These are phyloP conservation scores for Jordanella pulchra DNA, from an alignment of 2,797 vertebrate genomes.

Conservation along the genomic window DNA sequence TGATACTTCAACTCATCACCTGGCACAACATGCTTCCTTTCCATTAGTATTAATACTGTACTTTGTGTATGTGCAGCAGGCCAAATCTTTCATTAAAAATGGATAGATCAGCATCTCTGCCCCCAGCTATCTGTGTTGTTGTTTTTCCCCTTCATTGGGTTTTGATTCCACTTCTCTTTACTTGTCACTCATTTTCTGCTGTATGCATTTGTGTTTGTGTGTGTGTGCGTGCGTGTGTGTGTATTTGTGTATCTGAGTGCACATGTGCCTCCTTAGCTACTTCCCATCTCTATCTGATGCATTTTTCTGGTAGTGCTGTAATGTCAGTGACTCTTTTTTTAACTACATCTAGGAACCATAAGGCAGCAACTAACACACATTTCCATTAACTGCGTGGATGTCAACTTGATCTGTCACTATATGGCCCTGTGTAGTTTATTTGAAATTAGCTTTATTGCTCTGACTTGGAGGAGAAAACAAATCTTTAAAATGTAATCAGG, in stretches of 20 bases:
- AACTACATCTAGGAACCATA: conserved; percentile 52
- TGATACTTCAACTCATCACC: conserved; percentile 64
- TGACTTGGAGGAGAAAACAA: conserved; percentile 29
- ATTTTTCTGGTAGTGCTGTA: conserved; percentile 62
- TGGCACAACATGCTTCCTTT: conserved; percentile 69
- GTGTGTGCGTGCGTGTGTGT: conserved; percentile 18
- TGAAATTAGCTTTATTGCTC: conserved; percentile 19
- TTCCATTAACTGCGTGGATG: conserved; percentile 63
- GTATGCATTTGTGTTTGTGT: conserved; percentile 22
- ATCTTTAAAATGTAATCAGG: conserved; percentile 16
- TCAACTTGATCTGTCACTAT: conserved; percentile 24
- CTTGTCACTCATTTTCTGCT: conserved; percentile 16
- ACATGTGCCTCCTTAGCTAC: conserved; percentile 4
- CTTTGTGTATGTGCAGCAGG: conserved; percentile 33
- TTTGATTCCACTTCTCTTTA: conserved; percentile 42
- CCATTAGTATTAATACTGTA: conserved; percentile 76
- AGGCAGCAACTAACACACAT: conserved; percentile 62
- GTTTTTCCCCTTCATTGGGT: conserved; percentile 73
- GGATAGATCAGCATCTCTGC: conserved; percentile 62
- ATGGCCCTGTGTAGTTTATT: conserved; percentile 3
- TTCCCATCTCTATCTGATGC: conserved; percentile 61
- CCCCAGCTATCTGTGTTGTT: conserved; percentile 71
- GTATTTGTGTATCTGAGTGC: conserved; percentile 24
- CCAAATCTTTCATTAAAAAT: conserved; percentile 74
- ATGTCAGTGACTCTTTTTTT: conserved; percentile 36